Conservation (phyloP, 2,113 vertebrate species). For the Myotis brandtii region DNA sequence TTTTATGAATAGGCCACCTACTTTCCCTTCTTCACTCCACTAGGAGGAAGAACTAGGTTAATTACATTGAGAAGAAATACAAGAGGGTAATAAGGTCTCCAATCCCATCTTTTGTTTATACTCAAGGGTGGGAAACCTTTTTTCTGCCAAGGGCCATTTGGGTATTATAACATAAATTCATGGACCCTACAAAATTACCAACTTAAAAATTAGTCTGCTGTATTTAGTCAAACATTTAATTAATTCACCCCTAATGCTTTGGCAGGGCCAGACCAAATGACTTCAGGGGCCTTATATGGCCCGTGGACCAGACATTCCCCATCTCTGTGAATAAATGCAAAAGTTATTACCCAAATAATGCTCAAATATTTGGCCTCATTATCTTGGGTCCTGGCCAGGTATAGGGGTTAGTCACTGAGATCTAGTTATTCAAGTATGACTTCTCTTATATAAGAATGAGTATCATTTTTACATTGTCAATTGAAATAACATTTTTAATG, state of each 20-base stretch:
- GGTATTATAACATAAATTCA: too few species aligned
- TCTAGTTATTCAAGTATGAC: background rate
- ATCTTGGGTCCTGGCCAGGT: background rate
- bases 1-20: conserved; percentile 80
- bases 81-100: conserved; percentile 73
- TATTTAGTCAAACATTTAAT: too few species aligned
- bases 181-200: too few species aligned
- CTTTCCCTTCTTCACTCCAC: conserved; percentile 57
- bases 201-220: too few species aligned
- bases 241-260: too few species aligned
- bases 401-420: background rate
- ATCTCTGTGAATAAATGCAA: conserved; percentile 66
- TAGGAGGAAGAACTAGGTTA: conserved; percentile 80
- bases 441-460: conserved; percentile 5
- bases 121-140: background rate
- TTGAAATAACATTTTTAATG: conserved; percentile 18
- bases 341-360: conserved; percentile 62
- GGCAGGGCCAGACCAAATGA: too few species aligned
- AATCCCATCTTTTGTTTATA: conserved; percentile 67
- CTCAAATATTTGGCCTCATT: conserved; percentile 68
- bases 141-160: too few species aligned
- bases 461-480: background rate
- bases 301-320: too few species aligned
- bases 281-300: too few species aligned
- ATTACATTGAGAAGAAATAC: conserved; percentile 78